phyloP scores from a whole-genome alignment of 2,113 vertebrate genomes.

The Vicugna pacos region DNA sequence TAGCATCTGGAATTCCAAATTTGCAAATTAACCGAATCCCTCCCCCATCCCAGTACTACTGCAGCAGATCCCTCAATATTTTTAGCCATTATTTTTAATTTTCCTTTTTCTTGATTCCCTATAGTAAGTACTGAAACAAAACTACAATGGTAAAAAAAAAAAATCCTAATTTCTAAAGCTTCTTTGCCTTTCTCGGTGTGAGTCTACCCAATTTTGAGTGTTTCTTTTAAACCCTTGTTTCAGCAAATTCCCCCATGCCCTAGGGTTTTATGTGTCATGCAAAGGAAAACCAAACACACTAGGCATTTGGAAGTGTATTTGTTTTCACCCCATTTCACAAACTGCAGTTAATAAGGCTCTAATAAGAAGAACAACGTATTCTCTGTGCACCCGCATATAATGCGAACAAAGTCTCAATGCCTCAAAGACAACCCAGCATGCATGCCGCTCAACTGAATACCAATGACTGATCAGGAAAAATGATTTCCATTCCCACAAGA shows the following conservation, averaged over 20 bases:
- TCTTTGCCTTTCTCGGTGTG: background rate
- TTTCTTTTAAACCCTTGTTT: background rate
- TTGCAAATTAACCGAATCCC: background rate
- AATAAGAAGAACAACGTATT: background rate
- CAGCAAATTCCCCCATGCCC: background rate
- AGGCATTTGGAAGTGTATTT: background rate
- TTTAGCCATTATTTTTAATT: background rate
- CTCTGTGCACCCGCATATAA: background rate
- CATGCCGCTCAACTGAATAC: background rate
- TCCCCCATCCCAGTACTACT: no score
- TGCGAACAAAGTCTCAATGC: background rate
- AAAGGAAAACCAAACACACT: background rate
- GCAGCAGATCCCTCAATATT: background rate
- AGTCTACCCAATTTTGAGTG: background rate
- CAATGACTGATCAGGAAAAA: background rate
- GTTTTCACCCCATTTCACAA: constrained; percentile 2
- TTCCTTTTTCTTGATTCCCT: background rate
- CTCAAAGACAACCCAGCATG: background rate
- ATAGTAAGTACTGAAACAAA: background rate
- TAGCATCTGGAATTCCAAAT: background rate
- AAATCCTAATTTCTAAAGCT: background rate
- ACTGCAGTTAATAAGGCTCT: constrained; percentile 38
- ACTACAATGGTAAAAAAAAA: background rate
- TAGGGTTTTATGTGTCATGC: background rate
- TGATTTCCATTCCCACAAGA: background rate